phyloP scores from a whole-genome alignment of 2,113 vertebrate genomes.

The Gallinago undulata region DNA sequence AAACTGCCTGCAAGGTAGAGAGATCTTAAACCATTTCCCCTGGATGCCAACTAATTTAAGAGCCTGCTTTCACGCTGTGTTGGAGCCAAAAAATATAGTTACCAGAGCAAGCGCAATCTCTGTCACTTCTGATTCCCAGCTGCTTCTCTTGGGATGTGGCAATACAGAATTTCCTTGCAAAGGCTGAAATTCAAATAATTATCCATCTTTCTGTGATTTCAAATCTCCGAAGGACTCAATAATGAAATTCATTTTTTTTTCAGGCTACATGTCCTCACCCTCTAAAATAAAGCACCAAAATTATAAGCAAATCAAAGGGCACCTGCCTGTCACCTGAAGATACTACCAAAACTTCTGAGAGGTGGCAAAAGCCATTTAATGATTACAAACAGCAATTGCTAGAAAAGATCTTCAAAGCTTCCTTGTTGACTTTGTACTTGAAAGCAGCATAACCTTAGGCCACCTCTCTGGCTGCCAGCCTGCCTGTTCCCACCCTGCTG shows the following conservation, averaged over 20 bases:
- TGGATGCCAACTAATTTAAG: not conserved
- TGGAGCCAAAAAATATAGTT: not conserved
- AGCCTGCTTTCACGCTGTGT: not conserved
- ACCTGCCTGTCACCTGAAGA: not conserved
- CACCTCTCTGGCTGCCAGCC: not conserved
- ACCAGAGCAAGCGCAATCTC: not conserved
- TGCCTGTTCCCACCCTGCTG: not conserved
- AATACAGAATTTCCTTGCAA: not conserved
- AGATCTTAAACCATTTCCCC: not conserved
- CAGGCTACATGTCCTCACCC: not conserved
- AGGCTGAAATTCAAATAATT: not conserved
- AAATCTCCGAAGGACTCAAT: not conserved
- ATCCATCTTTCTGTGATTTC: not conserved
- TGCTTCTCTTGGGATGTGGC: not conserved
- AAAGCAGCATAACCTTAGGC: not conserved
- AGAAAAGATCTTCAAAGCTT: not conserved
- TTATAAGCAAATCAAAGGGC: not conserved
- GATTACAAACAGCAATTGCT: not conserved
- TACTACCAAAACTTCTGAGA: not conserved
- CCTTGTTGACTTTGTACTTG: not conserved
- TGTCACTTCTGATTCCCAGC: not conserved
- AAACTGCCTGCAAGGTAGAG: not conserved
- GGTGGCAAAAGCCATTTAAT: not conserved
- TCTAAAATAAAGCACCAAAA: not conserved
- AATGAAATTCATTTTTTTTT: not conserved